A percentile compares a stretch with the other conserved stretches of the same genome.
Evolutionary conservation across 2,113 vertebrate genomes (phyloP).

Genomic region (Peromyscus polionotus): DNA sequence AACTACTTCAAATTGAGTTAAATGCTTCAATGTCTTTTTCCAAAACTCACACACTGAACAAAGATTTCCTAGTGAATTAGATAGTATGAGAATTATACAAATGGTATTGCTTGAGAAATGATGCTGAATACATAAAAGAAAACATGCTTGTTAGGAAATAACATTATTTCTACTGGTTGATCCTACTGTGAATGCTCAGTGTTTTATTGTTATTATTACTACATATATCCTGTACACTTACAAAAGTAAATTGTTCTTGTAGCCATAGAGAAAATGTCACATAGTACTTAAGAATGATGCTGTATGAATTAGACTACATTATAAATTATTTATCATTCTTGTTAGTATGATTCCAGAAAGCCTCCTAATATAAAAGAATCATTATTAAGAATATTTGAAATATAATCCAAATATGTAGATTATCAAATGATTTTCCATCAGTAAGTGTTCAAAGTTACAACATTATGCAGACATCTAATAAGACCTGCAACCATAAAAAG

Average conservation of each 20-base stretch:
- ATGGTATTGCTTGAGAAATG: background rate
- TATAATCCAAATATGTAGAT: background rate
- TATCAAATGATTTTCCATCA: background rate
- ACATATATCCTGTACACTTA: background rate
- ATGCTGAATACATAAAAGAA: background rate
- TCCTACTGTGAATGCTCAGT: background rate
- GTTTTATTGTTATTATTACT: conserved; percentile 16
- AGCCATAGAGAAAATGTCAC: conserved; percentile 53
- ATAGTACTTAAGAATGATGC: conserved; percentile 19
- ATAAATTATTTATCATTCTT: background rate
- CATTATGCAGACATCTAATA: background rate
- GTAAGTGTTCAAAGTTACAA: background rate
- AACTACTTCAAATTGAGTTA: background rate
- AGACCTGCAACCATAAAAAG: background rate
- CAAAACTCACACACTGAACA: background rate
- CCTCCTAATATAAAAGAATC: background rate
- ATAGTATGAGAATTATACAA: background rate
- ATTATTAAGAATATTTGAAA: conserved; percentile 13
- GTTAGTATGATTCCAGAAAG: background rate
- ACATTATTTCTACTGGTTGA: conserved; percentile 40
- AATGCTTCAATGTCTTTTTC: background rate
- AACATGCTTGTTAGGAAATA: conserved; percentile 30
- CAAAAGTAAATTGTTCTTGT: conserved; percentile 68
- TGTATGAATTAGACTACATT: conserved; percentile 51
- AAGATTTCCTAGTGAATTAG: conserved; percentile 1